phyloP scores from a whole-genome alignment of 35 echinoderm and acorn worm species.

The Stichopus chloronotus region DNA sequence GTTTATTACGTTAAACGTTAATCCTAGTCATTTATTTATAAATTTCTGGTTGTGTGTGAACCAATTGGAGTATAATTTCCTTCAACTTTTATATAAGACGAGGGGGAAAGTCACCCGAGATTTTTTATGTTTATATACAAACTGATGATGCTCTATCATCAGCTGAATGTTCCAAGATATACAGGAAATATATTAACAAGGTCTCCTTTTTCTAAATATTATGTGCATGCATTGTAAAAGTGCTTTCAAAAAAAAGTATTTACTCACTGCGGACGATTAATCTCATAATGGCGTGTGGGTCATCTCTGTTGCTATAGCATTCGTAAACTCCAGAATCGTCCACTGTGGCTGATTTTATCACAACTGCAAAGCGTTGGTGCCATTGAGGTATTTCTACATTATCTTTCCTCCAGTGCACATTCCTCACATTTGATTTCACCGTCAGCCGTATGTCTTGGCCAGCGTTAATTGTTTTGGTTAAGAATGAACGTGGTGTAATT shows the following conservation, averaged over 20 bases:
- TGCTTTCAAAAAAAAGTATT: background rate
- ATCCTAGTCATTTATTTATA: too few relatives aligned
- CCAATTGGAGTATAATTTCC: too few relatives aligned
- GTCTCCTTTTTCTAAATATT: too few relatives aligned
- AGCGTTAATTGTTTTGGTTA: background rate
- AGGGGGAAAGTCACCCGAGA: too few relatives aligned
- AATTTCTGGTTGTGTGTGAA: too few relatives aligned
- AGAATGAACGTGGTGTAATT: background rate
- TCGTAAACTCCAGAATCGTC: background rate
- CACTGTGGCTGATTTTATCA: background rate
- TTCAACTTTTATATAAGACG: too few relatives aligned
- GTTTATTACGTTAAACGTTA: too few relatives aligned
- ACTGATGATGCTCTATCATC: too few relatives aligned
- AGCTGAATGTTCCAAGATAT: too few relatives aligned
- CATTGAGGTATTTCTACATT: background rate
- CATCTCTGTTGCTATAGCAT: background rate
- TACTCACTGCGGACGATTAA: conserved; percentile 4
- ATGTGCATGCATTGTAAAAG: too few relatives aligned
- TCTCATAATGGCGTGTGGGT: background rate
- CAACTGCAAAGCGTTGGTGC: background rate
- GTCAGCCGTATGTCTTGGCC: background rate
- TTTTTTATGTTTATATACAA: too few relatives aligned
- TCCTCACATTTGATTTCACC: background rate
- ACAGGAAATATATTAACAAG: too few relatives aligned
- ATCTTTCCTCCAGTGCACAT: background rate